Percentiles rank a stretch among this genome's conserved stretches.
phyloP scores from a whole-genome alignment of 2,888 invertebrate species.

The Zygaena filipendulae region DNA sequence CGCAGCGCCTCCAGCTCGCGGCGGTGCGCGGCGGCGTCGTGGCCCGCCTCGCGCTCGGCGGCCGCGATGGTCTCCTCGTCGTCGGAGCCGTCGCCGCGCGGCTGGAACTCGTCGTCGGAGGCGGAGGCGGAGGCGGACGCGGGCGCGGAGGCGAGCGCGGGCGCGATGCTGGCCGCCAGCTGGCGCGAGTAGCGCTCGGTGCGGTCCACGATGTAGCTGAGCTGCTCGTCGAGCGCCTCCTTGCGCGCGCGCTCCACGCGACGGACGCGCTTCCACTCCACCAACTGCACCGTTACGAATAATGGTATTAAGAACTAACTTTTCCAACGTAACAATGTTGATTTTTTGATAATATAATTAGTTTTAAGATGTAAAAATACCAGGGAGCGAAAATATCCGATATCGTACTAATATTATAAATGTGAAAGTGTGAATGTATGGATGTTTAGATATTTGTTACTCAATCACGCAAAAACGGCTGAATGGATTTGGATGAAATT shows the following conservation, averaged over 20 bases:
- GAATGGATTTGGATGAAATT: too few species aligned
- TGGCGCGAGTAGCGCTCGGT: constrained; percentile 97
- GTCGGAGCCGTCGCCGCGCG: constrained; percentile 77
- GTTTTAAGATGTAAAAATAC: too few species aligned
- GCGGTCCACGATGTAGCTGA: constrained; percentile 97
- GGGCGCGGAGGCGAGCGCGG: constrained; percentile 26
- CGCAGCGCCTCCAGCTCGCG: constrained; percentile 88
- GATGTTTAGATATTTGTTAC: too few species aligned
- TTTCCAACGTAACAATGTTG: too few species aligned
- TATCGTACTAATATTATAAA: too few species aligned
- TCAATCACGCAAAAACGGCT: too few species aligned
- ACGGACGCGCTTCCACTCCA: constrained; percentile 93
- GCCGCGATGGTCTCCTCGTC: constrained; percentile 96
- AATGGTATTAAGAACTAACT: constrained; percentile 7
- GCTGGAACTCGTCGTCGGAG: constrained; percentile 83
- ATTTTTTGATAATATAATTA: too few species aligned
- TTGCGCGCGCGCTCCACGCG: constrained; percentile 95
- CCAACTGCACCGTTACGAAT: constrained; percentile 75
- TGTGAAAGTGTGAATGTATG: too few species aligned
- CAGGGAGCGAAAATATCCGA: too few species aligned
- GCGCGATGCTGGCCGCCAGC: constrained; percentile 82
- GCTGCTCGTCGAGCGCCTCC: constrained; percentile 94
- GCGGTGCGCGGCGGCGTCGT: constrained; percentile 61
- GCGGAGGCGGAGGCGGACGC: constrained; percentile 20
- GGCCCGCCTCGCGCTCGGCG: constrained; percentile 76